Percentiles rank a stretch among this genome's conserved stretches.
Evolutionary conservation across 2,113 vertebrate species (phyloP).

Genomic region (Eonycteris spelaea): DNA sequence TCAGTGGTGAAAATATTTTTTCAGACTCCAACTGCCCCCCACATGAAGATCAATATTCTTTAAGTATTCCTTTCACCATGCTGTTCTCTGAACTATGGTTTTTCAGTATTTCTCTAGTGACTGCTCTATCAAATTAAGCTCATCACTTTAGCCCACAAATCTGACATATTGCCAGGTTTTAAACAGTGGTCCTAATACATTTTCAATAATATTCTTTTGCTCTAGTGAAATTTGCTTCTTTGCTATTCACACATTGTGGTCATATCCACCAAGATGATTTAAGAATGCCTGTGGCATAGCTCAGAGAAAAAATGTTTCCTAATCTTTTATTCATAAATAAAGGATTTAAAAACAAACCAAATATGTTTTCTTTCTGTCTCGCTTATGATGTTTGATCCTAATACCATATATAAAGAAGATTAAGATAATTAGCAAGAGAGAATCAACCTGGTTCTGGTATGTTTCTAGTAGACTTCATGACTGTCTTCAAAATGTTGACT

Average conservation of each 20-base stretch:
- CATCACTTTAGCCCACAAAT: not conserved
- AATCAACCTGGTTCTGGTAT: constrained; percentile 6
- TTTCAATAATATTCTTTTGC: not conserved
- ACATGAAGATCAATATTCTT: not conserved
- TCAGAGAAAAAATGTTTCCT: not conserved
- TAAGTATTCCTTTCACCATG: not conserved
- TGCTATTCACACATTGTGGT: not conserved
- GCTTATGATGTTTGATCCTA: not conserved
- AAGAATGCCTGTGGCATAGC: not conserved
- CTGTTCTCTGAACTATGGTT: not conserved
- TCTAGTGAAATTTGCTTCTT: not conserved
- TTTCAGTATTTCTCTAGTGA: not conserved
- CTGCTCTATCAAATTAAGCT: not conserved
- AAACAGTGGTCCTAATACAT: not conserved
- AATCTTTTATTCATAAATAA: constrained; percentile 8
- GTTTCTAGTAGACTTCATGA: not conserved
- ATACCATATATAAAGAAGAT: not conserved
- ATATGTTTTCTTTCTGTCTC: constrained; percentile 60
- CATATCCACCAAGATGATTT: not conserved
- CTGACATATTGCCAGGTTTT: not conserved
- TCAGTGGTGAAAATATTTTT: not conserved
- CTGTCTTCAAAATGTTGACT: not conserved
- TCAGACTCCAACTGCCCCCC: not conserved
- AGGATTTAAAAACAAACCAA: constrained; percentile 3
- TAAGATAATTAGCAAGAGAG: constrained; percentile 26